Percentiles rank a stretch among this genome's conserved stretches.
Conservation (phyloP, 30 jellyfish, hydroid and myxozoan species). For the Phacellophora camtschatica region DNA sequence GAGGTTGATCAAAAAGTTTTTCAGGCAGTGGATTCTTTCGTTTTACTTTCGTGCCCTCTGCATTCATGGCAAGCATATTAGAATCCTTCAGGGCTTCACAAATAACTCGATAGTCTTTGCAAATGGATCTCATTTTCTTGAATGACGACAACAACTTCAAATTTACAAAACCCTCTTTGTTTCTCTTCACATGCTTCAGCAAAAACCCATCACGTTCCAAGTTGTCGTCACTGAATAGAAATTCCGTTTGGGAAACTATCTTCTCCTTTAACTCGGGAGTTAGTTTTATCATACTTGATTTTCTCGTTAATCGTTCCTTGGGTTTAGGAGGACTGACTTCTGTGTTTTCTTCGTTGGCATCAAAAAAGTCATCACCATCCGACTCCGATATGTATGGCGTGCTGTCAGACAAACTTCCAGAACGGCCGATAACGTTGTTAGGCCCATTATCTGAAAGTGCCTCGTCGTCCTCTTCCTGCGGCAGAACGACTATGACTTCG, state of each 20-base stretch:
- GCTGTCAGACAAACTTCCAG: conserved; percentile 74
- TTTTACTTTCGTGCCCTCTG: conserved; percentile 77
- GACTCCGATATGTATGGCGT: conserved; percentile 72
- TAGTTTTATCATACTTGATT: conserved; percentile 43
- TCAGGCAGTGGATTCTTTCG: conserved; percentile 87
- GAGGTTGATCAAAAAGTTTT: conserved; percentile 87
- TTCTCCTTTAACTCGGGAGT: conserved; percentile 72
- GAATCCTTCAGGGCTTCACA: conserved; percentile 89
- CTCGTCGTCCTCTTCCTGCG: conserved; percentile 50
- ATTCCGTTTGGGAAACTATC: conserved; percentile 90
- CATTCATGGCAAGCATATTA: conserved; percentile 58
- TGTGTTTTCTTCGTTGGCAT: conserved; percentile 22
- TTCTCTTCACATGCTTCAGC: conserved; percentile 94
- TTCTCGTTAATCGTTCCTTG: conserved; percentile 30
- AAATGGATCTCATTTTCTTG: conserved; percentile 80
- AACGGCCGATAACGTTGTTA: conserved; percentile 31
- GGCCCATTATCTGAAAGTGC: conserved; percentile 40
- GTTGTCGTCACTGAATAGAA: conserved; percentile 90
- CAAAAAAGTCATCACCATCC: conserved; percentile 69
- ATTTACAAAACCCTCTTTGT: conserved; percentile 96
- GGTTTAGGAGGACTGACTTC: neutral
- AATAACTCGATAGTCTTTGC: conserved; percentile 85
- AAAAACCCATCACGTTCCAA: conserved; percentile 90
- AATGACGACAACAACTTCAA: conserved; percentile 89
- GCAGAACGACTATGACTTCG: conserved; percentile 47